Evolutionary conservation across 2,113 vertebrate species (phyloP).

Genomic region (Felis catus): DNA sequence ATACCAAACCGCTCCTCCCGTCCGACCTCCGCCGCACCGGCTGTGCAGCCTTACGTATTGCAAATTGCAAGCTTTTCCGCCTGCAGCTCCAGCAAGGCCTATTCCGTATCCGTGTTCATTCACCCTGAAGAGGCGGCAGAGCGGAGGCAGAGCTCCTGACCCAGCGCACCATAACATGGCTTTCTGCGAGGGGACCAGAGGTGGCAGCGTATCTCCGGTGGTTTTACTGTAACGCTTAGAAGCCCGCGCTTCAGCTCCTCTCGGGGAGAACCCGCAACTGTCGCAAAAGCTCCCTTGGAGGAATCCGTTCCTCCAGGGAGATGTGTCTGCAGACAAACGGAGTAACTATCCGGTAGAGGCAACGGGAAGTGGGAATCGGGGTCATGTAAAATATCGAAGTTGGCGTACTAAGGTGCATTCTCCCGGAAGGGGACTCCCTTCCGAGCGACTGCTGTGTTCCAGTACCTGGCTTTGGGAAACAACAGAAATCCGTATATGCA

Average conservation of each 20-base stretch:
- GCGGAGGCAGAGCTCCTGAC: slow-evolving; percentile 62
- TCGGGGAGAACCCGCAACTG: slow-evolving; percentile 75
- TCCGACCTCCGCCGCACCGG: slow-evolving; percentile 94
- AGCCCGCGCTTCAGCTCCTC: slow-evolving; percentile 83
- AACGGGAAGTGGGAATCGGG: slow-evolving; percentile 49
- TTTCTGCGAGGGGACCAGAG: slow-evolving; percentile 79
- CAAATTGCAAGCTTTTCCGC: slow-evolving; percentile 98
- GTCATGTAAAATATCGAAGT: slow-evolving; percentile 32
- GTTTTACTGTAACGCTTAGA: slow-evolving; percentile 76
- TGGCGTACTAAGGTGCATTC: slow-evolving; percentile 66
- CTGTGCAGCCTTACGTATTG: slow-evolving; percentile 93
- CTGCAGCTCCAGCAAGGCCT: slow-evolving; percentile 96
- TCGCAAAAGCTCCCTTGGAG: background rate
- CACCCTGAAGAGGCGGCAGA: slow-evolving; percentile 80
- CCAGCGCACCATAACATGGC: slow-evolving; percentile 73
- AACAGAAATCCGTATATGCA: slow-evolving; percentile 74
- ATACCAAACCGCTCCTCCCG: slow-evolving; percentile 92
- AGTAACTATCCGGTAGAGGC: slow-evolving; percentile 51
- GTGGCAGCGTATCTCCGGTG: slow-evolving; percentile 81
- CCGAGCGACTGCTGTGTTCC: slow-evolving; percentile 66
- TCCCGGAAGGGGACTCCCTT: slow-evolving; percentile 70
- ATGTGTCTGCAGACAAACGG: slow-evolving; percentile 40
- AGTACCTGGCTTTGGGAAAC: slow-evolving; percentile 74
- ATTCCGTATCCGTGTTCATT: slow-evolving; percentile 92
- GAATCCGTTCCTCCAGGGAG: slow-evolving; percentile 65